A percentile compares a stretch with the other conserved stretches of the same genome.
These are phyloP conservation scores for Drosophila lowei DNA, from an alignment of 1,140 invertebrate genomes.

Conservation along the genomic window DNA sequence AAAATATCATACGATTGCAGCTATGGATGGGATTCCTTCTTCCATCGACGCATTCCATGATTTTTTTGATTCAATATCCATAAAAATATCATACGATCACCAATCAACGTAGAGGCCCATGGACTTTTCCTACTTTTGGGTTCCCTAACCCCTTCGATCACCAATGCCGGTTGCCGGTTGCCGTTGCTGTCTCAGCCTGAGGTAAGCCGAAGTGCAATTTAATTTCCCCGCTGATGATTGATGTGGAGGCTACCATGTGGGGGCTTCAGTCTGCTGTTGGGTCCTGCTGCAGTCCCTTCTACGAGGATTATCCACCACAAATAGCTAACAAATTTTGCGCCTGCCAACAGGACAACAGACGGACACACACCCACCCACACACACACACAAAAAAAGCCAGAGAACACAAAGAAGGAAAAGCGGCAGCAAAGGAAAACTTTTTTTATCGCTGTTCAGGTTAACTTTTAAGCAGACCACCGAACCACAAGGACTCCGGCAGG, in stretches of 20 bases:
- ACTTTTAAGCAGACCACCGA: slow-evolving; percentile 51
- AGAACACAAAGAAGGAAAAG: slow-evolving; percentile 12
- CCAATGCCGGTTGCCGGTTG: neutral
- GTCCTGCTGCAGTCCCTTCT: neutral
- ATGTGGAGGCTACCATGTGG: slow-evolving; percentile 33
- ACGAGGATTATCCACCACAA: slow-evolving; percentile 53
- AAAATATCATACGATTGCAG: too few relatives aligned
- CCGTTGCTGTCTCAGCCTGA: slow-evolving; percentile 5
- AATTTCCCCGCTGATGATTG: slow-evolving; percentile 43
- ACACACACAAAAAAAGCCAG: too few relatives aligned
- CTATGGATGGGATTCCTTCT: too few relatives aligned
- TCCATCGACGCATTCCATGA: too few relatives aligned
- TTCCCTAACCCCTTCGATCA: too few relatives aligned
- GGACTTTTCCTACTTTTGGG: too few relatives aligned
- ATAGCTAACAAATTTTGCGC: slow-evolving; percentile 63
- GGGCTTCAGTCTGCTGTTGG: slow-evolving; percentile 19
- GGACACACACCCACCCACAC: too few relatives aligned
- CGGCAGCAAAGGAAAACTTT: slow-evolving; percentile 22
- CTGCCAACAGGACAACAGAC: slow-evolving; percentile 19
- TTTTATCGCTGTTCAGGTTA: slow-evolving; percentile 38
- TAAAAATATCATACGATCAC: too few relatives aligned
- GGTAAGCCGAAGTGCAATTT: slow-evolving; percentile 50
- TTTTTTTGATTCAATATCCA: too few relatives aligned
- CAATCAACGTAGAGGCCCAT: too few relatives aligned
- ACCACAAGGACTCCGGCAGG: slow-evolving; percentile 28